phyloP scores from a whole-genome alignment of 2,113 vertebrate species.

The Alexandromys fortis region DNA sequence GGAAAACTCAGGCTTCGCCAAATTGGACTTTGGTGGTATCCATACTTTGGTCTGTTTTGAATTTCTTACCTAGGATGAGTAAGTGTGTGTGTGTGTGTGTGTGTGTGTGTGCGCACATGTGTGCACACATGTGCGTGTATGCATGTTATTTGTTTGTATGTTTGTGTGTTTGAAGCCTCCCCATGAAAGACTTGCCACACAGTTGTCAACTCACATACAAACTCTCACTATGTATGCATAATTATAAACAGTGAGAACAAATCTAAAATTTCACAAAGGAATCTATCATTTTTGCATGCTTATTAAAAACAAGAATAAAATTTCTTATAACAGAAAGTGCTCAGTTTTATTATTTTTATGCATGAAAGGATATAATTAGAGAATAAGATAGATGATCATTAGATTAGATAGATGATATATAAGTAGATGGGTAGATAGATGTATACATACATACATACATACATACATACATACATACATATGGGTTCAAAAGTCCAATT shows the following conservation, averaged over 20 bases:
- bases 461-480: too few species aligned
- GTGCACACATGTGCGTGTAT: too few species aligned
- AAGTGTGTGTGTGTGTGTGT: background rate
- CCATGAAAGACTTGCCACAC: background rate
- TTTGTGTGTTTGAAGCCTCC: background rate
- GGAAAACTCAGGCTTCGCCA: background rate
- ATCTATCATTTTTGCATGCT: too few species aligned
- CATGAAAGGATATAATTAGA: background rate
- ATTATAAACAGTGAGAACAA: background rate
- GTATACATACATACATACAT: too few species aligned
- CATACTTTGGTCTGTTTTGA: background rate
- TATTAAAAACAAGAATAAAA: background rate
- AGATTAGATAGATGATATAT: background rate
- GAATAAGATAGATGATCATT: background rate
- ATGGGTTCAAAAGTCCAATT: too few species aligned
- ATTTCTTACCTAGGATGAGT: background rate
- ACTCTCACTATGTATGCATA: background rate
- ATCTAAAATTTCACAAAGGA: too few species aligned
- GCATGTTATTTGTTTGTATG: too few species aligned
- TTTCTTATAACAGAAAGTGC: background rate
- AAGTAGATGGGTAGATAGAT: background rate
- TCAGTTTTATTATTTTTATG: background rate
- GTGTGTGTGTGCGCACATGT: too few species aligned
- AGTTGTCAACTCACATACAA: too few species aligned
- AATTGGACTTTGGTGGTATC: background rate